A percentile compares a stretch with the other conserved stretches of the same genome.
Evolutionary conservation across 2,797 vertebrate genomes (phyloP).

Genomic region (Balearica regulorum): DNA sequence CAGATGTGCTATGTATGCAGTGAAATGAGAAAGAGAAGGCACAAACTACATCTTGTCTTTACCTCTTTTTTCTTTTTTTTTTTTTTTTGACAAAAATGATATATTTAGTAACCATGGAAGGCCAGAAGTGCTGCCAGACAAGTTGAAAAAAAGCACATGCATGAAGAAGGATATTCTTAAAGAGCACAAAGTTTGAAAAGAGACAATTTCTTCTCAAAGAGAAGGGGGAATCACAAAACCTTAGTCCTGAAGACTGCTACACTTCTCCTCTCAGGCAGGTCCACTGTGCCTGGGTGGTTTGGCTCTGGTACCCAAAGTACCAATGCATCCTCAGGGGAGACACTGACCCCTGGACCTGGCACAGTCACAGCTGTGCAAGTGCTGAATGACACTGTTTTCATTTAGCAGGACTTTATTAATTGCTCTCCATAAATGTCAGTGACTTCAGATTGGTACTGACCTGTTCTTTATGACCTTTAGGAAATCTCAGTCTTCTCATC

Average conservation of each 20-base stretch:
- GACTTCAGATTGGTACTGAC: neutral
- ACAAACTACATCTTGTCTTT: neutral
- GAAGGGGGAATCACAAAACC: neutral
- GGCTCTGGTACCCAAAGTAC: neutral
- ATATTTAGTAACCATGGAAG: neutral
- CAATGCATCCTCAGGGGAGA: neutral
- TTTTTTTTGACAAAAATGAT: neutral
- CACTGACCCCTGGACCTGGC: neutral
- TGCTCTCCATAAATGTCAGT: neutral
- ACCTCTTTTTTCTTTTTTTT: neutral
- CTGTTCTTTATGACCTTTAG: neutral
- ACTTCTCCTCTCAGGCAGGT: neutral
- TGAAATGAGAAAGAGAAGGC: neutral
- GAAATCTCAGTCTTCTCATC: neutral
- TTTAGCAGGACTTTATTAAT: neutral
- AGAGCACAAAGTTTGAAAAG: neutral
- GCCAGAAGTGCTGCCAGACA: neutral
- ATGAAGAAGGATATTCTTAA: neutral
- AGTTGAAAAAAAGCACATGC: neutral
- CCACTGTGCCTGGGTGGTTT: neutral
- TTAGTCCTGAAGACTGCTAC: neutral
- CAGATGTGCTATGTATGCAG: neutral
- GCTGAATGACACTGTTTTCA: neutral
- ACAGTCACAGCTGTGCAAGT: neutral
- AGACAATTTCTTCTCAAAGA: neutral